Percentiles rank a stretch among this genome's conserved stretches.
These are phyloP conservation scores for Penaeus japonicus DNA, from an alignment of 1,140 invertebrate species.

Conservation along the genomic window DNA sequence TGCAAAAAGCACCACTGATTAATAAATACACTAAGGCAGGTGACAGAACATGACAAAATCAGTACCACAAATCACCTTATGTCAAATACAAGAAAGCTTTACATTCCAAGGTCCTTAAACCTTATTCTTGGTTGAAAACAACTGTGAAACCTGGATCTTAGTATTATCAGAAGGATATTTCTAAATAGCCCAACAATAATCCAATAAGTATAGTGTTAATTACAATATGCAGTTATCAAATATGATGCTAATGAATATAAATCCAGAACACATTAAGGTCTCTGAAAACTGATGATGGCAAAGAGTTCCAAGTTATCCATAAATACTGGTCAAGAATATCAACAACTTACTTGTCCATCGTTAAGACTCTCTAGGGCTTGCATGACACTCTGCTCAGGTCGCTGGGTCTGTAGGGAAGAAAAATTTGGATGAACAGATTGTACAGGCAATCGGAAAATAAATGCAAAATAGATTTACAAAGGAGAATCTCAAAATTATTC, in stretches of 20 bases:
- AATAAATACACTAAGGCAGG: neutral
- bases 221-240: neutral
- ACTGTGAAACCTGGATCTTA: too few relatives aligned
- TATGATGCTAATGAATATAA: neutral
- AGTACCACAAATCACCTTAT: too few relatives aligned
- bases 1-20: conserved; percentile 61
- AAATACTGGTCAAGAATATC: neutral
- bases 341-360: conserved; percentile 77
- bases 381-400: conserved; percentile 92
- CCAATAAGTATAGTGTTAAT: neutral
- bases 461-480: neutral
- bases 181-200: neutral
- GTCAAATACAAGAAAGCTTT: too few relatives aligned
- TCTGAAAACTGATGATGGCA: too few relatives aligned
- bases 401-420: conserved; percentile 79
- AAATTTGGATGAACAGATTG: conserved; percentile 22
- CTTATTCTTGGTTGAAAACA: too few relatives aligned
- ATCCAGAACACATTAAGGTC: neutral
- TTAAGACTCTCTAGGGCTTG: conserved; percentile 92
- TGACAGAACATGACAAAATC: too few relatives aligned
- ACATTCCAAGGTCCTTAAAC: too few relatives aligned
- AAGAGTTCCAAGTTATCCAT: too few relatives aligned
- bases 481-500: too few relatives aligned
- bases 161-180: neutral
- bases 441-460: neutral